Conservation (phyloP, 2,113 vertebrate species). For the Hemibagrus wyckioides region DNA sequence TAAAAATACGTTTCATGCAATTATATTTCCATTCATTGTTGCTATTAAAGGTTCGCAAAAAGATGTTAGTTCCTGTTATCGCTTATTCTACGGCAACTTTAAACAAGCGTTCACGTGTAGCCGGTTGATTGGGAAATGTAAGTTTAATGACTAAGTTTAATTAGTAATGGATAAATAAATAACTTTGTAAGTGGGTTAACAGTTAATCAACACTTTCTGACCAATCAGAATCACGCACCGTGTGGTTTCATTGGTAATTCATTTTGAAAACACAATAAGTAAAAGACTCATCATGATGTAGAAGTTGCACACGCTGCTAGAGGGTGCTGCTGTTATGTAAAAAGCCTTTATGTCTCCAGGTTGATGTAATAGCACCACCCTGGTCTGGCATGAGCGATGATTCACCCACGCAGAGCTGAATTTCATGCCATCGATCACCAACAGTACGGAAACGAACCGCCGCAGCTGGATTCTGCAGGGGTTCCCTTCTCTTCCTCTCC, state of each 20-base stretch:
- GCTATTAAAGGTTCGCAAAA: not conserved
- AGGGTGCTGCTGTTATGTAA: slow-evolving; percentile 19
- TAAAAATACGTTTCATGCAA: not conserved
- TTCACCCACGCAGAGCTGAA: slow-evolving; percentile 11
- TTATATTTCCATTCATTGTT: no score
- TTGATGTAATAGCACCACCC: not conserved
- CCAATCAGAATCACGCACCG: not conserved
- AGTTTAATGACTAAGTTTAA: no score
- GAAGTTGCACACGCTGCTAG: not conserved
- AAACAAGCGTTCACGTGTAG: not conserved
- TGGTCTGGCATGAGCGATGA: slow-evolving; percentile 2
- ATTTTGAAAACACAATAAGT: not conserved
- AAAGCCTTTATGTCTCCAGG: not conserved
- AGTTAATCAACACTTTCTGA: not conserved
- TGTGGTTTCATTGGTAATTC: not conserved
- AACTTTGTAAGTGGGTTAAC: no score
- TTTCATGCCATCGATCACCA: slow-evolving; percentile 26
- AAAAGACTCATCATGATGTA: not conserved
- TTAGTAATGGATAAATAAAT: no score
- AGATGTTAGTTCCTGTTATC: not conserved
- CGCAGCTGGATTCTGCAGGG: slow-evolving; percentile 18
- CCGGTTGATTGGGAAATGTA: not conserved
- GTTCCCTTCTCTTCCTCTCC: not conserved
- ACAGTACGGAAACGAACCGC: slow-evolving; percentile 34
- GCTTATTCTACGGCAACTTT: not conserved